These are phyloP conservation scores for Nowickia ferox DNA, from an alignment of 2,888 invertebrate genomes.

Conservation along the genomic window DNA sequence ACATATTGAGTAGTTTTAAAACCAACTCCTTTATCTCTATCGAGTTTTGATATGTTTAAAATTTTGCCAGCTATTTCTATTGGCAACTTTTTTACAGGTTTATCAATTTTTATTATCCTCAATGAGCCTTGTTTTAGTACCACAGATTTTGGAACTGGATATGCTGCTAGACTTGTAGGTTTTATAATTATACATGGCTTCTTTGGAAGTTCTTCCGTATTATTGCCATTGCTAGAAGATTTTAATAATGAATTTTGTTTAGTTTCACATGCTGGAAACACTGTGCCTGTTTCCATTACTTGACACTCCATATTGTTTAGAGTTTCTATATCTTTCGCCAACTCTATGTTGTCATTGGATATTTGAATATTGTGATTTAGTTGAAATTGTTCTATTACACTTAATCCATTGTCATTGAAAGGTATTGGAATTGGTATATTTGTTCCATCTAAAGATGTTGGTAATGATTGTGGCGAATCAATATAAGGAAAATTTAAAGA, in stretches of 20 bases:
- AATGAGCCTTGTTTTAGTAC: slow-evolving; percentile 62
- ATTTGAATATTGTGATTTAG: slow-evolving; percentile 58
- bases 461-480: slow-evolving; percentile 10
- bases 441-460: not conserved
- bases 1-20: slow-evolving; percentile 40
- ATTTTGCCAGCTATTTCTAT: slow-evolving; percentile 30
- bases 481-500: slow-evolving; percentile 45
- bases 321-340: slow-evolving; percentile 65
- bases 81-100: slow-evolving; percentile 44
- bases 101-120: slow-evolving; percentile 53
- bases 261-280: not conserved
- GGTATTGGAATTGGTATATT: not conserved
- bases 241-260: slow-evolving; percentile 55
- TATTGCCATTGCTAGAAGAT: slow-evolving; percentile 7
- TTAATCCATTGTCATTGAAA: slow-evolving; percentile 61
- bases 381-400: slow-evolving; percentile 61
- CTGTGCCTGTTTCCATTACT: slow-evolving; percentile 14
- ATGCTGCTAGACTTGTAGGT: not conserved
- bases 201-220: not conserved
- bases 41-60: slow-evolving; percentile 52
- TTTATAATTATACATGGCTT: not conserved
- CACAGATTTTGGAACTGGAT: slow-evolving; percentile 41
- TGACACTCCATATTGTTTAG: slow-evolving; percentile 57
- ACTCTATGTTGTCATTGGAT: slow-evolving; percentile 64
- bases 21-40: slow-evolving; percentile 41